These are phyloP conservation scores for Ophthalmolycus amberensis DNA, from an alignment of 2,113 vertebrate genomes.

Conservation along the genomic window DNA sequence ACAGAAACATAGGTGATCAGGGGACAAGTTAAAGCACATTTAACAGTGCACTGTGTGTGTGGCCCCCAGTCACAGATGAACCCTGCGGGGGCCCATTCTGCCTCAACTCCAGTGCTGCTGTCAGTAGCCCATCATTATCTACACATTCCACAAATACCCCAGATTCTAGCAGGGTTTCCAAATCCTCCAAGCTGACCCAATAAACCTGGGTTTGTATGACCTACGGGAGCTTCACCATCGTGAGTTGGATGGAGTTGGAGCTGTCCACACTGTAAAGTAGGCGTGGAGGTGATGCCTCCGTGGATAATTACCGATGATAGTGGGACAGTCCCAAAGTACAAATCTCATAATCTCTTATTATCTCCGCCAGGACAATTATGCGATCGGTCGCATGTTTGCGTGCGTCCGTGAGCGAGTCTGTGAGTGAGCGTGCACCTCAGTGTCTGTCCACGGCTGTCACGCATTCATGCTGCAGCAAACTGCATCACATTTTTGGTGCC, in stretches of 20 bases:
- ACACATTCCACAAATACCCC: constrained; percentile 68
- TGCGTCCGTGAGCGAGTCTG: too few species aligned
- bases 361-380: too few species aligned
- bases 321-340: background rate
- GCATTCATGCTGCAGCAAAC: too few species aligned
- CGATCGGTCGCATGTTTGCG: too few species aligned
- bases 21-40: background rate
- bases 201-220: constrained; percentile 1
- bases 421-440: too few species aligned
- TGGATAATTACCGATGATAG: background rate
- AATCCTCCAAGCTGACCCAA: constrained; percentile 24
- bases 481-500: too few species aligned
- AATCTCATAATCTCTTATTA: background rate
- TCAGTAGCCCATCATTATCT: constrained; percentile 48
- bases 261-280: background rate
- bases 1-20: background rate
- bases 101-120: constrained; percentile 34
- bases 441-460: too few species aligned
- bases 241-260: background rate
- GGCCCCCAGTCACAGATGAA: constrained; percentile 34
- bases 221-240: background rate
- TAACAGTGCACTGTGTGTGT: background rate
- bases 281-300: background rate
- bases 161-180: constrained; percentile 39
- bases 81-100: constrained; percentile 18